Conservation (phyloP, 53 echinoderm and acorn worm species). For the Stichopus horrens region DNA sequence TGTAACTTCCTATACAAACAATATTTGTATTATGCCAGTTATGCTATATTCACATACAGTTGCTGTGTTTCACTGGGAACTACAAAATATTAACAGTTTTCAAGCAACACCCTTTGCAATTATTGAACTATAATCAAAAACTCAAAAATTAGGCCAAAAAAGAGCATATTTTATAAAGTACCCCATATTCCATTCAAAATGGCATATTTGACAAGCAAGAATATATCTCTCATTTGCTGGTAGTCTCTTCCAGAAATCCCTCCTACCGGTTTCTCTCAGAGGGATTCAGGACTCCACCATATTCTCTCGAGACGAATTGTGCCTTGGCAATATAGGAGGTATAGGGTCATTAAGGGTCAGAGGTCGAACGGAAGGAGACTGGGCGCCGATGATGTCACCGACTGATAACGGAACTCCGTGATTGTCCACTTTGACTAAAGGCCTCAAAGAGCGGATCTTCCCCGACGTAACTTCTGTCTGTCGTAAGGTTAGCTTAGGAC, state of each 20-base stretch:
- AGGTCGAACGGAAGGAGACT: conserved; percentile 73
- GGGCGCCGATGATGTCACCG: conserved; percentile 71
- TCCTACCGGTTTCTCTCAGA: neutral
- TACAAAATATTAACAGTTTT: too few relatives aligned
- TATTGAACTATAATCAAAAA: too few relatives aligned
- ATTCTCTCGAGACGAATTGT: conserved; percentile 52
- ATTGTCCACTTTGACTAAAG: conserved; percentile 55
- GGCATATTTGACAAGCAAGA: too few relatives aligned
- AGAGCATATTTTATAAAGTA: too few relatives aligned
- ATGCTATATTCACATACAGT: too few relatives aligned
- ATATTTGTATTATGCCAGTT: too few relatives aligned
- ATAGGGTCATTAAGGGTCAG: conserved; percentile 76
- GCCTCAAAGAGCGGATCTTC: conserved; percentile 73
- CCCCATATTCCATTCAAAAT: too few relatives aligned
- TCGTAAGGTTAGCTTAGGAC: conserved; percentile 74
- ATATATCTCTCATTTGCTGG: too few relatives aligned
- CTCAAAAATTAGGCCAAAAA: too few relatives aligned
- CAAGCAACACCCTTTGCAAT: too few relatives aligned
- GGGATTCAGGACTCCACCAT: neutral
- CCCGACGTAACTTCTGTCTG: conserved; percentile 81
- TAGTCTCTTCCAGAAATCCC: neutral
- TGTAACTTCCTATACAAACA: too few relatives aligned
- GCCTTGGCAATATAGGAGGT: conserved; percentile 77
- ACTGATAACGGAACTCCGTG: conserved; percentile 61
- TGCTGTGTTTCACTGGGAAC: too few relatives aligned